phyloP scores from a whole-genome alignment of 2,797 vertebrate genomes.

The Onychomys leucogaster region DNA sequence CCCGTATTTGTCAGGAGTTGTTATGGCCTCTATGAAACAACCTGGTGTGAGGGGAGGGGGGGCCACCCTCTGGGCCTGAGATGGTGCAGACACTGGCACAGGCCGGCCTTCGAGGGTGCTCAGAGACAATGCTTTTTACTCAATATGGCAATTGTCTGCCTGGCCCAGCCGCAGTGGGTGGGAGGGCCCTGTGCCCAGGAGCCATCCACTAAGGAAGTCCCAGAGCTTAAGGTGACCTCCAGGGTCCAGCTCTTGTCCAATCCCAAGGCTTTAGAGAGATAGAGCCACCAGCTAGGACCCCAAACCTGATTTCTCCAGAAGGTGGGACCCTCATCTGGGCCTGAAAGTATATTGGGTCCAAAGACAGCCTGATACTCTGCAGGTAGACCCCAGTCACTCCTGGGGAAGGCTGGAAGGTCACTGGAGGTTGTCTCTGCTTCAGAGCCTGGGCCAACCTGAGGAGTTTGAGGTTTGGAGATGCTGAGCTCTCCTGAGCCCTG shows the following conservation, averaged over 20 bases:
- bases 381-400: not conserved
- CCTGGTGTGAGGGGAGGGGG: conserved; percentile 86
- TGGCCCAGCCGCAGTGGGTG: conserved; percentile 83
- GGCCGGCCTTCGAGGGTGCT: conserved; percentile 89
- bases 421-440: not conserved
- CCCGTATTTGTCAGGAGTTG: conserved; percentile 88
- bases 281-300: not conserved
- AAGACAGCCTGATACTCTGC: not conserved
- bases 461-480: not conserved
- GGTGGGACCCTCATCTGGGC: not conserved
- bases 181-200: conserved; percentile 84
- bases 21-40: conserved; percentile 88
- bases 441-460: not conserved
- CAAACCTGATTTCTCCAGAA: not conserved
- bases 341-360: accelerated
- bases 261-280: not conserved
- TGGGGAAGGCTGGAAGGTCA: not conserved
- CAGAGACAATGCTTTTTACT: conserved; percentile 96
- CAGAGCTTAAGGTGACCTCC: conserved; percentile 37
- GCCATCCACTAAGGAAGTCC: conserved; percentile 22
- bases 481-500: not conserved
- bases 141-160: conserved; percentile 98
- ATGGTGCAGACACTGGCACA: conserved; percentile 98
- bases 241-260: not conserved
- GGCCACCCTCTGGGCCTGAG: conserved; percentile 94